Percentiles rank a stretch among this genome's conserved stretches.
phyloP scores from a whole-genome alignment of 1,140 invertebrate species.

The Acromyrmex charruanus region DNA sequence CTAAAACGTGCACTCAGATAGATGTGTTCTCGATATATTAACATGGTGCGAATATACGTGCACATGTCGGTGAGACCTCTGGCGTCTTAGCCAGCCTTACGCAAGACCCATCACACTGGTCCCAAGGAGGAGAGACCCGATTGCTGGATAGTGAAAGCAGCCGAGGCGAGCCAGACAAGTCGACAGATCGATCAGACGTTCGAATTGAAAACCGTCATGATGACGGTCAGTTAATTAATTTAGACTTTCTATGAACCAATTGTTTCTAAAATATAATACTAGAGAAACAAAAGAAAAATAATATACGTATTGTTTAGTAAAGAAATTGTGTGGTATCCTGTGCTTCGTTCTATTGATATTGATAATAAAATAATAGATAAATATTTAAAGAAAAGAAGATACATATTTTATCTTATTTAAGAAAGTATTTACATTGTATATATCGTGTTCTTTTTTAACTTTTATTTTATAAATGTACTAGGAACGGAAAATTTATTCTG shows the following conservation, averaged over 20 bases:
- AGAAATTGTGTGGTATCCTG: neutral
- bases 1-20: constrained; percentile 15
- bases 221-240: constrained; percentile 36
- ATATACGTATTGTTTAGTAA: neutral
- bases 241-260: constrained; percentile 13
- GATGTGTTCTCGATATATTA: constrained; percentile 1
- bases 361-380: neutral
- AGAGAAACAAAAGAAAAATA: neutral
- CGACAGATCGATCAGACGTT: constrained; percentile 60
- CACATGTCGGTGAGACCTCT: constrained; percentile 41
- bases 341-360: neutral
- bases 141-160: constrained; percentile 83
- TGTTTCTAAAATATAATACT: neutral
- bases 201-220: constrained; percentile 62
- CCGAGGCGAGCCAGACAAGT: constrained; percentile 61
- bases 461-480: neutral
- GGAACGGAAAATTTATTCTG: neutral
- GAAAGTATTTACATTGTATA: neutral
- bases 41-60: constrained; percentile 16
- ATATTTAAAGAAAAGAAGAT: neutral
- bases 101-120: constrained; percentile 70
- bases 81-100: constrained; percentile 69
- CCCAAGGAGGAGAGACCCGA: constrained; percentile 77
- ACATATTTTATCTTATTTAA: neutral
- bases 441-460: neutral